Percentiles rank a stretch among this genome's conserved stretches.
Evolutionary conservation across 2,113 vertebrate species (phyloP).

Genomic region (Pygoscelis antarcticus): DNA sequence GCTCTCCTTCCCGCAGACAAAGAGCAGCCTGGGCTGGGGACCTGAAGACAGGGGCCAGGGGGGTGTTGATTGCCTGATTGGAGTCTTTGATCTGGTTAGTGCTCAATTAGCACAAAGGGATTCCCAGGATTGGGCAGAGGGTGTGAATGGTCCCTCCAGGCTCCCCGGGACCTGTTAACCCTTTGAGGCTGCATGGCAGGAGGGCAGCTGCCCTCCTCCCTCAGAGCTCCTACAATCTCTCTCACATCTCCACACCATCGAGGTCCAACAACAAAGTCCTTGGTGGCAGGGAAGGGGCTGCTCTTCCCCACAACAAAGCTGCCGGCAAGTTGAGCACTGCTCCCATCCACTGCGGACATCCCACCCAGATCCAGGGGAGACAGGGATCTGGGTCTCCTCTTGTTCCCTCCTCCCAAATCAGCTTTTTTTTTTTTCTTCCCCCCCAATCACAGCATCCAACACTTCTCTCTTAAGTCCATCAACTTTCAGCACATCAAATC

Average conservation of each 20-base stretch:
- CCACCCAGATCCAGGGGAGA: neutral
- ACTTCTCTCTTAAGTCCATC: neutral
- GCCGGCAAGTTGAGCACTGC: rapidly evolving
- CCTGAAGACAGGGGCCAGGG: neutral
- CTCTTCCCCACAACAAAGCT: neutral
- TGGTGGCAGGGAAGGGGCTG: neutral
- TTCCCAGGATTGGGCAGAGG: neutral
- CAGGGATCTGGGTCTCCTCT: rapidly evolving
- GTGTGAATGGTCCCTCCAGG: neutral
- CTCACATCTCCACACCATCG: neutral
- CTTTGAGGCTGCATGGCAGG: neutral
- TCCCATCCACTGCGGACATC: rapidly evolving
- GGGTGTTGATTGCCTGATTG: neutral
- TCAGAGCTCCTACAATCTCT: neutral
- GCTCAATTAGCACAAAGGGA: neutral
- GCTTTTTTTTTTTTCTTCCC: rapidly evolving
- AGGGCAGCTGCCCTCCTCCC: neutral
- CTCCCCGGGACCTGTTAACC: slow-evolving; percentile 11
- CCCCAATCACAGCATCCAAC: neutral
- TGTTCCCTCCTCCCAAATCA: neutral
- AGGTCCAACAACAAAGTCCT: neutral
- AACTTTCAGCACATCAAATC: neutral
- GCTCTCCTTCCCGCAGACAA: neutral
- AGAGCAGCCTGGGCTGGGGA: neutral
- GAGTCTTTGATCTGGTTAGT: slow-evolving; percentile 15